Evolutionary conservation across 2,888 invertebrate species (phyloP), one percentile per base, ranked within the genome.

Genomic region (Rhagium mordax): DNA sequence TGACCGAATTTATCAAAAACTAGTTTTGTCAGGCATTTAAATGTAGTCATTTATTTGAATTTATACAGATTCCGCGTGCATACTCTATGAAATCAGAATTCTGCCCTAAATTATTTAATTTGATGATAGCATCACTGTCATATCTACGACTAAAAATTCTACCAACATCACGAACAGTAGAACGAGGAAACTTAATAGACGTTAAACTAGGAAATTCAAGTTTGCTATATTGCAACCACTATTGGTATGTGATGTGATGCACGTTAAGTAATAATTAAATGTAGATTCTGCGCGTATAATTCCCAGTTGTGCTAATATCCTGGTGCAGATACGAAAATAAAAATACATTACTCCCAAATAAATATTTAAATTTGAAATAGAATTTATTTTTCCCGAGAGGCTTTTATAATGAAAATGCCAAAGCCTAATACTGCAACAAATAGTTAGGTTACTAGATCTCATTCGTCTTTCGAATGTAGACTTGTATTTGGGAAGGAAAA

Each of bases 21-120:
- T 67, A 67, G 55, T 67, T 67, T 67, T 41, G 67, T 41, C 55
- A 57, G 67, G 67, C 57, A 67, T 67, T 67, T 67, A 51, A 67
- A 67, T 67, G 55, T 47, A 67, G 57, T 55, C 51, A 41, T 67
- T 41, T 27, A 67, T 67, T 57, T 21, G 57, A 47, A 67, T 67
- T 67, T 51, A 67, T 67, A 57, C 55, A 16, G 33, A 15, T n/a
- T 29, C 41, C 48, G n/a, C 24, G 16, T 51, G 15, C 16, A n/a
- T 29, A n/a, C 18, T 55, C 20, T n/a, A 20, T 33, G 15, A 53
- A 21, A 65, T 53, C 53, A 53, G 41, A 65, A 55, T 65, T 55
- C 10, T 18, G n/a, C n/a, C 7, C 33, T 41, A n/a, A 55, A 65
- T 55, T 55, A 51, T 49, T 49, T 51, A 64, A 6, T 4, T 13